phyloP scores from a whole-genome alignment of 2,113 vertebrate species.

The Coregonus clupeaformis region DNA sequence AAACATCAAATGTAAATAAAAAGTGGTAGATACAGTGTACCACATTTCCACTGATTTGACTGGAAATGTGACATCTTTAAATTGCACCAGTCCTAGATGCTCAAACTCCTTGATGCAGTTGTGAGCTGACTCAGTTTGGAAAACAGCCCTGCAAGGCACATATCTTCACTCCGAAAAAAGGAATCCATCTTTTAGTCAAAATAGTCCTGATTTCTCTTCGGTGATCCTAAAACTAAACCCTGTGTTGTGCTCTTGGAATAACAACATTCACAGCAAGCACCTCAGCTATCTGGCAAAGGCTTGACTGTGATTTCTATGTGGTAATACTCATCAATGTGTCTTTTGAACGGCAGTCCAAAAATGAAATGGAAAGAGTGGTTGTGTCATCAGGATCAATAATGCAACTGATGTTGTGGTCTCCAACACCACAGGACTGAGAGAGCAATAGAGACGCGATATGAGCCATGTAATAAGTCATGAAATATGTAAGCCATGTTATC shows the following conservation, averaged over 20 bases:
- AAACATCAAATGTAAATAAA: no score
- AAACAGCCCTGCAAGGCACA: constrained; percentile 59
- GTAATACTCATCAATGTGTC: constrained; percentile 16
- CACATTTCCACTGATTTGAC: not conserved
- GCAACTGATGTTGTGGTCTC: not conserved
- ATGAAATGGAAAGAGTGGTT: constrained; percentile 24
- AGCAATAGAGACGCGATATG: no score
- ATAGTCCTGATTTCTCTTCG: not conserved
- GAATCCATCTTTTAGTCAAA: constrained; percentile 31
- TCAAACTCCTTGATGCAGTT: constrained; percentile 54
- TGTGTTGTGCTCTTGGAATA: no score
- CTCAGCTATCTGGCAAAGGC: not conserved
- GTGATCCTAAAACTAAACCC: no score
- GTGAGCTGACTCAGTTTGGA: constrained; percentile 54
- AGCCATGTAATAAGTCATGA: no score
- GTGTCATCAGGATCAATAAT: constrained; percentile 32
- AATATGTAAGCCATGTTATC: no score
- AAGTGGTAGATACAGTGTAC: not conserved
- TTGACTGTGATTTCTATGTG: constrained; percentile 12
- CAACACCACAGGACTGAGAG: no score
- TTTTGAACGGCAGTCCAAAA: constrained; percentile 22
- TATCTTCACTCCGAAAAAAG: constrained; percentile 58
- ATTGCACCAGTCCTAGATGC: constrained; percentile 58
- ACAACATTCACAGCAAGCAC: no score
- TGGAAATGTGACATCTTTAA: constrained; percentile 44